Conservation (phyloP, 1,140 invertebrate genomes). For the Drosophila watanabei region DNA sequence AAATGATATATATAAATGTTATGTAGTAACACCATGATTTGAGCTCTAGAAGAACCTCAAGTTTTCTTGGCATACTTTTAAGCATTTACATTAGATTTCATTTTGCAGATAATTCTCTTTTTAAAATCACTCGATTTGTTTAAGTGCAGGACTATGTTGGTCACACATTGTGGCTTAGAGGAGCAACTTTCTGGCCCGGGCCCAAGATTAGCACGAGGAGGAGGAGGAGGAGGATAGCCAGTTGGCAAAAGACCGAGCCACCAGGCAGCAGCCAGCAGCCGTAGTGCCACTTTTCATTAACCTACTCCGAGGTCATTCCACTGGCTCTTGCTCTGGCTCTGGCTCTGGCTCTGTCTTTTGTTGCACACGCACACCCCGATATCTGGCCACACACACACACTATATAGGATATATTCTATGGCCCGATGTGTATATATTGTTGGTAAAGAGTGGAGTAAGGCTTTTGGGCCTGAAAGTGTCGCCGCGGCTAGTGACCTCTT, state of each 20-base stretch:
- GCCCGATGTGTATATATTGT: neutral
- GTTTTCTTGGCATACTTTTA: neutral
- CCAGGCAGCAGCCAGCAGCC: slow-evolving; percentile 23
- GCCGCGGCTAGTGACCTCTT: slow-evolving; percentile 65
- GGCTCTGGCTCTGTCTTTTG: slow-evolving; percentile 58
- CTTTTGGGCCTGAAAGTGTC: slow-evolving; percentile 38
- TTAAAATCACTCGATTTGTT: neutral
- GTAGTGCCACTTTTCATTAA: slow-evolving; percentile 66
- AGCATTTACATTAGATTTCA: neutral
- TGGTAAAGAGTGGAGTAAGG: slow-evolving; percentile 4
- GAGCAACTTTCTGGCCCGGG: slow-evolving; percentile 5
- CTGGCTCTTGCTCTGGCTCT: slow-evolving; percentile 67
- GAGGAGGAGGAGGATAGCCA: slow-evolving; percentile 3
- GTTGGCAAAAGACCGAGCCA: slow-evolving; percentile 9
- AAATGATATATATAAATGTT: no score
- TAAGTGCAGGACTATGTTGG: slow-evolving; percentile 27
- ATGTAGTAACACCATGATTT: no score
- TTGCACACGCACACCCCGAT: slow-evolving; percentile 30
- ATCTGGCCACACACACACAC: neutral
- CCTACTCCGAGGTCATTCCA: slow-evolving; percentile 81
- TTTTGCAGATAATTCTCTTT: neutral
- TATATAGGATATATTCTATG: slow-evolving; percentile 18
- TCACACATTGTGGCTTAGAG: slow-evolving; percentile 19
- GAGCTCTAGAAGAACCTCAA: neutral
- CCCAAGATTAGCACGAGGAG: neutral